These are phyloP conservation scores for Mactromeris polynyma DNA, from an alignment of 2,888 invertebrate genomes.

Conservation along the genomic window DNA sequence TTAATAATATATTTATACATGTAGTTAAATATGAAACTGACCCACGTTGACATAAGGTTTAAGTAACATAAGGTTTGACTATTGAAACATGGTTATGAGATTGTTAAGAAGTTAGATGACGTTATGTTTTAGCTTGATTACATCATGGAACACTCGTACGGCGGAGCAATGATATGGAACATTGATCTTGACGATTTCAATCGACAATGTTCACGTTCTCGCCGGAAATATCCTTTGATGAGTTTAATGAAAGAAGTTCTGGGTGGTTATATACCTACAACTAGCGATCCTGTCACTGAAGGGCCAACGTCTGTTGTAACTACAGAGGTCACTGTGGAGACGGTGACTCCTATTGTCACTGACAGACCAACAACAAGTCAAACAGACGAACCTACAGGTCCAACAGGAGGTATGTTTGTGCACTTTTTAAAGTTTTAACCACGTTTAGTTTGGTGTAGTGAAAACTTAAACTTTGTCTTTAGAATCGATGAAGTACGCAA, in stretches of 20 bases:
- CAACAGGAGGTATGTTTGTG: conserved; percentile 20
- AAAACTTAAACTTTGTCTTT: too few species aligned
- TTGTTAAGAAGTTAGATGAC: not conserved
- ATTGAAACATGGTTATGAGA: not conserved
- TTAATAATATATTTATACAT: too few species aligned
- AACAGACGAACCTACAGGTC: not conserved
- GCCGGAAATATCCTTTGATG: conserved; percentile 60
- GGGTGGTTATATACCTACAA: conserved; percentile 34
- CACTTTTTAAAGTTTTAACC: too few species aligned
- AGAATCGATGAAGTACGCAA: too few species aligned
- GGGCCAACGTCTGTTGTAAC: not conserved
- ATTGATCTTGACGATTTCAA: conserved; percentile 73
- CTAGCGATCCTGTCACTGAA: not conserved
- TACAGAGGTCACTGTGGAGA: not conserved
- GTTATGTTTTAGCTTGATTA: conserved; percentile 54
- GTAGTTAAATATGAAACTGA: too few species aligned
- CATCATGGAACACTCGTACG: conserved; percentile 61
- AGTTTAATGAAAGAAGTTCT: conserved; percentile 67
- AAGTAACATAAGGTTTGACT: too few species aligned
- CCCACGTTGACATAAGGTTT: too few species aligned
- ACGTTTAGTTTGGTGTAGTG: too few species aligned
- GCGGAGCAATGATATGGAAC: conserved; percentile 77
- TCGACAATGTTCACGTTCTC: conserved; percentile 46
- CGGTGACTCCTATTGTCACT: not conserved
- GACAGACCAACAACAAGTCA: too few species aligned